Evolutionary conservation across 2,113 vertebrate genomes (phyloP).

Genomic region (Lycaon pictus): DNA sequence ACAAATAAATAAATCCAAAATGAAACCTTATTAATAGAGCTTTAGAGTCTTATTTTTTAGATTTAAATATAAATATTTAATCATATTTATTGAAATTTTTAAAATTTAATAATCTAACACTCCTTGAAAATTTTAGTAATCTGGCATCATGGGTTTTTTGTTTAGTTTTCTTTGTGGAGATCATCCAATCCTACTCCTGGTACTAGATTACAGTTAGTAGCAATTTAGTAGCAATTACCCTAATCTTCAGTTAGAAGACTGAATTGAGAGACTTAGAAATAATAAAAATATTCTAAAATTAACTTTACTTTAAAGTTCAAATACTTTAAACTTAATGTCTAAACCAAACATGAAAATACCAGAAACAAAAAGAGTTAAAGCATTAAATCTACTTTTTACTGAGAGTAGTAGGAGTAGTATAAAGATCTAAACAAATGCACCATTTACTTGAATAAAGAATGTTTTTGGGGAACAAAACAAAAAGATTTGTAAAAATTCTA

Average conservation of each 20-base stretch:
- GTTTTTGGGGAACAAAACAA: neutral
- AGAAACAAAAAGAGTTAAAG: constrained; percentile 7
- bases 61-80: too few relatives aligned
- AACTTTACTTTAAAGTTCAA: neutral
- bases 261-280: neutral
- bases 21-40: neutral
- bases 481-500: neutral
- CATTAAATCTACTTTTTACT: neutral
- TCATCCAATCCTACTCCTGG: neutral
- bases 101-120: neutral
- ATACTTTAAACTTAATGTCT: neutral
- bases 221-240: neutral
- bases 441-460: neutral
- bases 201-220: neutral
- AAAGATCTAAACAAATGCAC: neutral
- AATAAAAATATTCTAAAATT: neutral
- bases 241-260: neutral
- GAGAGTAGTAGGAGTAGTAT: neutral
- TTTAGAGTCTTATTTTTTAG: neutral
- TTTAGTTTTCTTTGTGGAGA: neutral
- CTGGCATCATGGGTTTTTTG: neutral
- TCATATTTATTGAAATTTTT: neutral
- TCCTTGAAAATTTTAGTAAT: neutral
- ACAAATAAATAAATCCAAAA: neutral
- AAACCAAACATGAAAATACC: neutral